Evolutionary conservation across 2,888 invertebrate species (phyloP).

Genomic region (Hermodice carunculata): DNA sequence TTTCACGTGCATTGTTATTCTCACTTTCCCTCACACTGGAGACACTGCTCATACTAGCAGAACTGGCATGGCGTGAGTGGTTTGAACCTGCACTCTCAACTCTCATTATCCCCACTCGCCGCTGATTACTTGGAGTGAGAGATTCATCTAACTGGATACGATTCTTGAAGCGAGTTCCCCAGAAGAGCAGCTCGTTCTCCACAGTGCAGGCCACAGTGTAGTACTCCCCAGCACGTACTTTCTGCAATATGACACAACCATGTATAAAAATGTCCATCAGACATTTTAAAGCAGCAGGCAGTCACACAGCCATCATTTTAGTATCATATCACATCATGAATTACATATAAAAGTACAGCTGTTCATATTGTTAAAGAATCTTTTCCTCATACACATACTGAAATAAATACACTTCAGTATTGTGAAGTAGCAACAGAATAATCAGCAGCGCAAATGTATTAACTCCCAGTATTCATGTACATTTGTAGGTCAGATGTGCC

Average conservation of each 20-base stretch:
- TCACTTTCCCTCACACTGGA: conserved; percentile 10
- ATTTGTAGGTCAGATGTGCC: too few relatives aligned
- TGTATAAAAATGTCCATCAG: conserved; percentile 11
- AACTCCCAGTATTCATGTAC: too few relatives aligned
- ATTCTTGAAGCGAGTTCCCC: conserved; percentile 72
- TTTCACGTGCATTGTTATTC: too few relatives aligned
- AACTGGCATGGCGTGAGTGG: conserved; percentile 48
- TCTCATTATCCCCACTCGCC: background rate
- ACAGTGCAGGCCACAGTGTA: conserved; percentile 78
- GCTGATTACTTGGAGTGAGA: background rate
- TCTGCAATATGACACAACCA: conserved; percentile 70
- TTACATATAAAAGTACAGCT: too few relatives aligned
- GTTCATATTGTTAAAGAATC: too few relatives aligned
- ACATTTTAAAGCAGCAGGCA: too few relatives aligned
- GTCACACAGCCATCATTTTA: too few relatives aligned
- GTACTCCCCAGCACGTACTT: conserved; percentile 76
- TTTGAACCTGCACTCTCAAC: background rate
- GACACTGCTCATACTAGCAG: conserved; percentile 39
- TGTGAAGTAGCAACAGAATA: too few relatives aligned
- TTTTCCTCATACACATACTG: too few relatives aligned
- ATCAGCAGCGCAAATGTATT: too few relatives aligned
- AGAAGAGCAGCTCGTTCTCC: conserved; percentile 79
- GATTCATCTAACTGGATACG: conserved; percentile 9
- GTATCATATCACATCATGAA: too few relatives aligned
- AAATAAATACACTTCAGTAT: too few relatives aligned